phyloP scores from a whole-genome alignment of 1,140 invertebrate species.

The Odontomachus brunneus region DNA sequence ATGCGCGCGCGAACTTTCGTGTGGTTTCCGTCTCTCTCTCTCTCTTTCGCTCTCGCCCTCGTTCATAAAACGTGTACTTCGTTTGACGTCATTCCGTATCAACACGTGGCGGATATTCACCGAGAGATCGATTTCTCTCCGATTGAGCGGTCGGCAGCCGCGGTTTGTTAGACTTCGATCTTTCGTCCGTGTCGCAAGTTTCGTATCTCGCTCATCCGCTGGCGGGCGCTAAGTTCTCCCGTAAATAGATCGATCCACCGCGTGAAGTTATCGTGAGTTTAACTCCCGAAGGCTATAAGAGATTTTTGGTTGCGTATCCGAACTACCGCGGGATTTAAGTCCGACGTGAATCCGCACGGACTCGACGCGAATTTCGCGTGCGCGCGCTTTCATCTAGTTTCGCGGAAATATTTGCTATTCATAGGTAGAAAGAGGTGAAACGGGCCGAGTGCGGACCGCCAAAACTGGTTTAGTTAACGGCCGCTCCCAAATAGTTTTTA shows the following conservation, averaged over 20 bases:
- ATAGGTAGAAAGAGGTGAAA: neutral
- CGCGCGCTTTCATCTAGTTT: neutral
- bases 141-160: constrained; percentile 28
- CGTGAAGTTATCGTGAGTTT: constrained; percentile 1
- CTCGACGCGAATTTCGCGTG: neutral
- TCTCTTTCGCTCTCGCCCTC: neutral
- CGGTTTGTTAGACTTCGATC: constrained; percentile 52
- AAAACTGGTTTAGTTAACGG: neutral
- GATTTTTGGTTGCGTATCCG: constrained; percentile 10
- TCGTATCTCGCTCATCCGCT: constrained; percentile 27
- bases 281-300: neutral
- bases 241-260: constrained; percentile 46
- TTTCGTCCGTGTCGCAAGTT: constrained; percentile 46
- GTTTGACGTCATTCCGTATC: constrained; percentile 51
- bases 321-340: neutral
- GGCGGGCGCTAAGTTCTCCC: constrained; percentile 47
- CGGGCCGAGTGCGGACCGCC: neutral
- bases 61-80: constrained; percentile 50
- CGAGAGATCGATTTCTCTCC: constrained; percentile 20
- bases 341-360: neutral
- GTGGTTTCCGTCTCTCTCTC: neutral
- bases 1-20: neutral
- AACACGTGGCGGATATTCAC: constrained; percentile 62
- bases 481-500: neutral
- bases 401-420: neutral